These are phyloP conservation scores for Teleiodes luculella DNA, from an alignment of 2,888 invertebrate genomes.

Conservation along the genomic window DNA sequence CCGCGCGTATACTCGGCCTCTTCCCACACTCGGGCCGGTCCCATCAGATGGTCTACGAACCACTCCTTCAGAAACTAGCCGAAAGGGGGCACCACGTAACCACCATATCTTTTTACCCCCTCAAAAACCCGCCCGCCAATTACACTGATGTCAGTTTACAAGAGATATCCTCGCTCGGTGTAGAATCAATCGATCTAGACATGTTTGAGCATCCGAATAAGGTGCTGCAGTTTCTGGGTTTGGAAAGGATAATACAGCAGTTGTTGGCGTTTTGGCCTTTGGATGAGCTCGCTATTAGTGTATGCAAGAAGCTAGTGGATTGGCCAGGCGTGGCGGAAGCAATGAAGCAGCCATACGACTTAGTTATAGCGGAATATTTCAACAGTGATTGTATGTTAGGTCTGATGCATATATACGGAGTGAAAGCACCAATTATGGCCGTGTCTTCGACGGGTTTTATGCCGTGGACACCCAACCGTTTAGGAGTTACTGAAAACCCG, in stretches of 20 bases:
- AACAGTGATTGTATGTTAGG: slow-evolving; percentile 82
- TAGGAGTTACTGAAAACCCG: slow-evolving; percentile 70
- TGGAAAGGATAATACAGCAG: slow-evolving; percentile 44
- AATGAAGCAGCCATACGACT: slow-evolving; percentile 76
- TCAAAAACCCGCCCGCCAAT: slow-evolving; percentile 62
- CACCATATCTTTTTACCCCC: slow-evolving; percentile 79
- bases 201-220: slow-evolving; percentile 41
- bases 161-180: slow-evolving; percentile 51
- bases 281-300: slow-evolving; percentile 47
- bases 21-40: slow-evolving; percentile 81
- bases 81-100: slow-evolving; percentile 80
- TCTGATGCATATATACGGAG: slow-evolving; percentile 72
- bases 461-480: slow-evolving; percentile 73
- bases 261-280: slow-evolving; percentile 47
- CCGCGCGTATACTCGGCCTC: slow-evolving; percentile 76
- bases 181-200: slow-evolving; percentile 53
- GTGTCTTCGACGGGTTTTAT: slow-evolving; percentile 77
- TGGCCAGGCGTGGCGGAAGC: slow-evolving; percentile 55
- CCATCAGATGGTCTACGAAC: slow-evolving; percentile 80
- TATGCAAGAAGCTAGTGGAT: slow-evolving; percentile 59
- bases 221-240: slow-evolving; percentile 38
- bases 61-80: slow-evolving; percentile 73
- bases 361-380: slow-evolving; percentile 80
- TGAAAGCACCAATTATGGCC: slow-evolving; percentile 76
- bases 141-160: slow-evolving; percentile 65